Base-by-base conservation (phyloP, 2,113 vertebrate genomes). In the Burhinus oedicnemus region DNA sequence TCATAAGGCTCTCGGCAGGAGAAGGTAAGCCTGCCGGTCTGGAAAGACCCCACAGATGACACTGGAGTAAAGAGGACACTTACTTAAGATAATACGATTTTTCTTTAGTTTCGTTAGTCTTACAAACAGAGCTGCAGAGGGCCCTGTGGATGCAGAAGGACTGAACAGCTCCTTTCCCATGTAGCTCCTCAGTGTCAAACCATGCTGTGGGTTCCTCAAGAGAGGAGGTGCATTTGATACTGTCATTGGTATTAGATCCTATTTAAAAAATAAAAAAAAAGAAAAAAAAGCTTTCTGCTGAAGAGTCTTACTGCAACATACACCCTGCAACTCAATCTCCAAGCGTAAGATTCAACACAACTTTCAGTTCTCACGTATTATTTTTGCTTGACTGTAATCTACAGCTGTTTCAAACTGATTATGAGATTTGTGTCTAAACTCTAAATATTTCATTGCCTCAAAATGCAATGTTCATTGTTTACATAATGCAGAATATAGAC, bases 31-130 rank as follows among this genome's bases (percentile, higher is more conserved):
- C 36, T 26, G 29, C 9, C 34, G 3, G 1, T 18, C 15, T 61
- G 36, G 11, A 23, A 32, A 62, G 45, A 52, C 22, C 30, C 30
- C 27, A 12, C 16, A 26, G 9, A 20, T 58, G 14, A 18, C 44
- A 9, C 7, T 5, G 54, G 10, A 6, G 12, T 22, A 40, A 42
- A 36, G 20, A 47, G 15, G 34, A 27, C 12, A 19, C 15, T 14
- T 18, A 5, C 2, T 44, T 45, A 44, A 36, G 22, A 64, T 5
- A 22, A 27, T 14, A 6, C 0, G 0, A 6, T 47, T 42, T 14
- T 32, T 66, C 9, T 61, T 54, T 23, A 12, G 11, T 16, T 30
- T 72, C 10, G 47, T 60, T 12, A 17, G 11, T 14, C 17, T 57
- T 30, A 21, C 16, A 29, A 22, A 18, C 8, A 30, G 42, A n/a